Base-by-base conservation (phyloP, 2,113 vertebrate species). In the Balaeniceps rex region DNA sequence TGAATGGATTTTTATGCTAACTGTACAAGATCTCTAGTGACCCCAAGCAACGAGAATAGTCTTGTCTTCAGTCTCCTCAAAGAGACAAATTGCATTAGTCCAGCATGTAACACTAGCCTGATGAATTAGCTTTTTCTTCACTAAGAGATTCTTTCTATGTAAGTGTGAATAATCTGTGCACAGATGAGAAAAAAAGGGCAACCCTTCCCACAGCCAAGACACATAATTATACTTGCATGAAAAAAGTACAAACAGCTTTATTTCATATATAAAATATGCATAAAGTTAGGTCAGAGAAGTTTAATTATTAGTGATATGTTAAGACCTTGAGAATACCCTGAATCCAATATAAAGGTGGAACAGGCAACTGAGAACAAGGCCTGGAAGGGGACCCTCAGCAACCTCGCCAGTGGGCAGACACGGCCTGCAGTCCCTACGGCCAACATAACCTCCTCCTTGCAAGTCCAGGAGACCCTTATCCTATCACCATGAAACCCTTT, bases 361-460 rank as follows among this genome's bases (percentile, higher is more conserved):
- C 13, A 68, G 38, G 6, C 10, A 68, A 38, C 57, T 51, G 75
- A 76, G 47, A 76, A 34, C 19, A 54, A 58, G n/a, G 31, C 24
- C 38, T 70, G n/a, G n/a, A 77, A 4, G 12, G 21, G 9, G 7
- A 68, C 10, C 26, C 15, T n/a, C 14, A 31, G 19, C 8, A 36
- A 9, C 28, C 33, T 49, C 10, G 0, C 7, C 38, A 6, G 4
- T 8, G 28, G 25, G 25, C 6, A 34, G 26, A 16, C 0, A 0
- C 2, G 47, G 38, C 8, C n/a, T 36, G 46, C 42, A 64, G 38
- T 51, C 57, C 16, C 70, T n/a, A 11, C 0, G 0, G 25, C 52
- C 4, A 68, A 28, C 6, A 18, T 0, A 34, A 76, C 38, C 36
- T 75, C 12, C 21, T 36, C 19, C 31, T 40, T 44, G 7, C 16